Evolutionary conservation across 1,140 invertebrate species (phyloP).

Genomic region (Bemisia tabaci): DNA sequence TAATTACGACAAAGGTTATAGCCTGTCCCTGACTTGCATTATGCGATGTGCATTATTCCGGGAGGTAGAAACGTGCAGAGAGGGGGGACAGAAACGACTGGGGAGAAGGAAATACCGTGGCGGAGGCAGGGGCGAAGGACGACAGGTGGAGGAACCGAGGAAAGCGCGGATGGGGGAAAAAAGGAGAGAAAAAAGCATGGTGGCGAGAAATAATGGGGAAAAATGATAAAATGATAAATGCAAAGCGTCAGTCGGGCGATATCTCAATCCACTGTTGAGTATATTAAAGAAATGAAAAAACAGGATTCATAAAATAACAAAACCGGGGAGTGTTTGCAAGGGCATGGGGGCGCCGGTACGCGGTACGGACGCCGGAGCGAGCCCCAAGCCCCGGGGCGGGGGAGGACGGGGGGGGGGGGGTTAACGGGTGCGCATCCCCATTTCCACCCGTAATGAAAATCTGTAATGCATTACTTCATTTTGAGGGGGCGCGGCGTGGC

Average conservation of each 20-base stretch:
- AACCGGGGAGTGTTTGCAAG: background rate
- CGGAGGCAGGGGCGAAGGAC: background rate
- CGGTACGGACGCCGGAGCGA: no score
- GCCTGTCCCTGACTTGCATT: no score
- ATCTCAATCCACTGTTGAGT: background rate
- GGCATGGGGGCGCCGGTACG: background rate
- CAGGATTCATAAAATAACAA: background rate
- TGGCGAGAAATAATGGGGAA: background rate
- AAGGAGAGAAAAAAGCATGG: background rate
- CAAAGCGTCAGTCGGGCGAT: background rate
- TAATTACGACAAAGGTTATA: background rate
- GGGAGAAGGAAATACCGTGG: background rate
- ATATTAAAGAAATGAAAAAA: background rate
- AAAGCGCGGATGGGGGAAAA: background rate
- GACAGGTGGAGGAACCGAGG: no score
- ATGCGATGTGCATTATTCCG: background rate
- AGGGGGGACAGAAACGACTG: background rate
- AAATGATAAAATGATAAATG: background rate
- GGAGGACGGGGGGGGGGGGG: no score
- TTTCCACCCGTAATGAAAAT: background rate
- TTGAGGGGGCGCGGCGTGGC: background rate
- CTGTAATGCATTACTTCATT: background rate
- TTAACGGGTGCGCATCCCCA: no score
- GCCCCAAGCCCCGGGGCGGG: no score
- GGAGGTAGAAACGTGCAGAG: background rate